Evolutionary conservation across 2,113 vertebrate species (phyloP).

Genomic region (Athene noctua): DNA sequence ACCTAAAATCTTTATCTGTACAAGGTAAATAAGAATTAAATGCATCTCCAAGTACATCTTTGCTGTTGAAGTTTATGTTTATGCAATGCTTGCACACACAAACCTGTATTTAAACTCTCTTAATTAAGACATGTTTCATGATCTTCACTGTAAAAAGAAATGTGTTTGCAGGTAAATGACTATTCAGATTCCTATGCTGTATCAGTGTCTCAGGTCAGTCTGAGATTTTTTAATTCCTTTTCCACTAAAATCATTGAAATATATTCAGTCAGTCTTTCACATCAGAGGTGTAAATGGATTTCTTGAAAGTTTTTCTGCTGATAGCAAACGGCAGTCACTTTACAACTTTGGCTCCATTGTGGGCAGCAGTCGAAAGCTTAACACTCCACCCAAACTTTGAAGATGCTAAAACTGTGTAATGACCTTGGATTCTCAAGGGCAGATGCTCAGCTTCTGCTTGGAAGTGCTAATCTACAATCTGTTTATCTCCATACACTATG

Average conservation of each 20-base stretch:
- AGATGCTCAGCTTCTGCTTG: slow-evolving; percentile 40
- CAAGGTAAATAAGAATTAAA: neutral
- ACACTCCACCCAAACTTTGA: slow-evolving; percentile 47
- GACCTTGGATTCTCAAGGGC: slow-evolving; percentile 71
- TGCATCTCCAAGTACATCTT: neutral
- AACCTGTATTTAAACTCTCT: neutral
- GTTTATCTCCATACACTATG: slow-evolving; percentile 23
- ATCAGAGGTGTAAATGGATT: slow-evolving; percentile 80
- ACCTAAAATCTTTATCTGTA: neutral
- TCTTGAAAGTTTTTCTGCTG: slow-evolving; percentile 73
- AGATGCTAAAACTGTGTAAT: slow-evolving; percentile 63
- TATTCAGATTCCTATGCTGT: neutral
- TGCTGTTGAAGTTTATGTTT: neutral
- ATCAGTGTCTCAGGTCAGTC: slow-evolving; percentile 48
- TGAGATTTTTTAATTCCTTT: slow-evolving; percentile 26
- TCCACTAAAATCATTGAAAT: slow-evolving; percentile 69
- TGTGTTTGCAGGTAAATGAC: slow-evolving; percentile 66
- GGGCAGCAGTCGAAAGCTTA: slow-evolving; percentile 55
- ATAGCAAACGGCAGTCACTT: slow-evolving; percentile 65
- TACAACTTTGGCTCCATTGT: slow-evolving; percentile 70
- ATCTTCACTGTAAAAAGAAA: slow-evolving; percentile 42
- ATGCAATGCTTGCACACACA: neutral
- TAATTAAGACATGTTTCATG: slow-evolving; percentile 3
- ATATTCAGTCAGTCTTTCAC: slow-evolving; percentile 71
- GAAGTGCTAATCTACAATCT: slow-evolving; percentile 52